These are phyloP conservation scores for Propithecus perrieri DNA, from an alignment of 2,797 vertebrate genomes.

Conservation along the genomic window DNA sequence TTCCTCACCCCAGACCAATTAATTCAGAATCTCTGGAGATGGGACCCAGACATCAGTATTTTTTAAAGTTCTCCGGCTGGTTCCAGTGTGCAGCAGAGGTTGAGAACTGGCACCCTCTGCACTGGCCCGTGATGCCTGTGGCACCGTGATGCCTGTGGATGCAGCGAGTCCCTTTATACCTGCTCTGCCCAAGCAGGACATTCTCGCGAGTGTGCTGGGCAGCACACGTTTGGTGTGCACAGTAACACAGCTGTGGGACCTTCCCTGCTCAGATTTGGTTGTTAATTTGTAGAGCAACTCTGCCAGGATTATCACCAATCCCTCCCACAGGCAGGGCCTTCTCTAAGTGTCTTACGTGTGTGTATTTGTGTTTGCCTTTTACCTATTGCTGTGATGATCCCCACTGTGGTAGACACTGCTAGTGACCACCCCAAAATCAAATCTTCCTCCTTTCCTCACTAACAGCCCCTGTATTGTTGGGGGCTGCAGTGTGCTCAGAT, in stretches of 20 bases:
- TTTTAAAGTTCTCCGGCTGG: background rate
- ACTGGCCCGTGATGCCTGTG: background rate
- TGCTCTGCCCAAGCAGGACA: background rate
- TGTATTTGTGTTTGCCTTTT: background rate
- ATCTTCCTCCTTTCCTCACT: background rate
- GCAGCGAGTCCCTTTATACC: background rate
- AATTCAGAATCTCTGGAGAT: background rate
- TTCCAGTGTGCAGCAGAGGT: background rate
- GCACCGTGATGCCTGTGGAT: background rate
- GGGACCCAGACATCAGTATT: background rate
- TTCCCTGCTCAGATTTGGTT: background rate
- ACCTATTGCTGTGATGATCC: background rate
- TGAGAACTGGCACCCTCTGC: background rate
- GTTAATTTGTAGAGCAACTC: background rate
- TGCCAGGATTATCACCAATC: background rate
- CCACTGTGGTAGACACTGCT: background rate
- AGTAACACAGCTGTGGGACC: background rate
- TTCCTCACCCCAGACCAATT: background rate
- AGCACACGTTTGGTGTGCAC: background rate
- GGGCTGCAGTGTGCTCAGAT: background rate
- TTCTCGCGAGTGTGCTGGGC: background rate
- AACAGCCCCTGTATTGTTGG: background rate
- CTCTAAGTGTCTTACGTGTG: background rate
- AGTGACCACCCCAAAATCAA: too few relatives aligned
- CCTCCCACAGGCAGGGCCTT: background rate